These are phyloP conservation scores for Petrocephalus schoutedeni DNA, from an alignment of 2,797 vertebrate genomes.

Conservation along the genomic window DNA sequence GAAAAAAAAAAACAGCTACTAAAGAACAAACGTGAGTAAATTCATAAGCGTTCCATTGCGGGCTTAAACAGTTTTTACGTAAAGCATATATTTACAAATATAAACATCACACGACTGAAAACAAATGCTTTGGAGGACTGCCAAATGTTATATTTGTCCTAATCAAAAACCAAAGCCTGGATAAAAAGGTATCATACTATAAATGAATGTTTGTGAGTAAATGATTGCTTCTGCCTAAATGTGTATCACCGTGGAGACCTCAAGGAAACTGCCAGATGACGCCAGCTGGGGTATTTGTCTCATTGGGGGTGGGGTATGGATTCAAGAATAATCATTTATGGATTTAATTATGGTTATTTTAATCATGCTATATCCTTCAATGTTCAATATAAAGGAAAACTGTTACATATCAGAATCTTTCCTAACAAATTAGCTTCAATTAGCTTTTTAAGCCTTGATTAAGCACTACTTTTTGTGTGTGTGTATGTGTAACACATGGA, in stretches of 20 bases:
- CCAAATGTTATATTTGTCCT: neutral
- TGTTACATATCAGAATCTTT: slow-evolving; percentile 16
- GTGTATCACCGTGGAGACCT: neutral
- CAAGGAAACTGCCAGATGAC: neutral
- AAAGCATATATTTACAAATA: neutral
- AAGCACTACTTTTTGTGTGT: neutral
- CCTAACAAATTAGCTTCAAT: slow-evolving; percentile 29
- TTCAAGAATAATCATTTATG: neutral
- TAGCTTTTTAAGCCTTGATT: slow-evolving; percentile 25
- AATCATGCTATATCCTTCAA: slow-evolving; percentile 25
- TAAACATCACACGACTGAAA: neutral
- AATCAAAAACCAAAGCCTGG: neutral
- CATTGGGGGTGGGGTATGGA: neutral
- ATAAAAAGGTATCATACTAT: neutral
- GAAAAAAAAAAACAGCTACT: neutral
- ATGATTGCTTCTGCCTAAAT: neutral
- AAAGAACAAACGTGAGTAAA: neutral
- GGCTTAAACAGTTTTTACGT: neutral
- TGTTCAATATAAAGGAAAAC: slow-evolving; percentile 24
- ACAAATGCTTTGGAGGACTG: neutral
- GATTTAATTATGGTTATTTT: slow-evolving; percentile 24
- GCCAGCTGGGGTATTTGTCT: neutral
- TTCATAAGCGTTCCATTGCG: neutral
- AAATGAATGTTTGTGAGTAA: neutral
- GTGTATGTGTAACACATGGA: slow-evolving; percentile 33